Evolutionary conservation across 2,113 vertebrate species (phyloP), one percentile per base, ranked within the genome.

Genomic region (Nothocercus nigrocapillus): DNA sequence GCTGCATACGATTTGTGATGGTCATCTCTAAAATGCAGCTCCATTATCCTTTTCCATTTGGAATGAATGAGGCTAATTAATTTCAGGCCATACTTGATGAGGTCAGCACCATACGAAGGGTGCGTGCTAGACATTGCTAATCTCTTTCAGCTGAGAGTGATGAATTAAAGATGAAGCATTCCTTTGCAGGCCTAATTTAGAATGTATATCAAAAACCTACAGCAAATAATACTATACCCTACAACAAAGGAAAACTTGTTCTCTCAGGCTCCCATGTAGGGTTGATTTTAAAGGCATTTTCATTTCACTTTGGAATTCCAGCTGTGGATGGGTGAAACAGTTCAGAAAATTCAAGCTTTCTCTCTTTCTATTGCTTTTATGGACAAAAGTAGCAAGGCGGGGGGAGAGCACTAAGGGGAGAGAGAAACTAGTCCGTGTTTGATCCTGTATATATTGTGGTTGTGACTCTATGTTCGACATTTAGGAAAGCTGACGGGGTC

Each of bases 111-210:
- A 98, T 97, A 96, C 96, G 97, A 98, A 96, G 97, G 97, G 97
- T 98, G 97, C 96, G 97, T 98, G 97, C 98, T 97, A 98, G 98
- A 98, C 98, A 98, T 98, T 96, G 98, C 98, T 98, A 98, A 98
- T 98, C 98, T 98, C 98, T 98, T 98, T 98, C 98, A 98, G 98
- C 98, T 98, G 98, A 98, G 98, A 98, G 97, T 98, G 97, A 98
- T 98, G 98, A 98, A 98, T 98, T 98, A 98, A 98, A 98, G 98
- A 98, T 98, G 98, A 98, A 98, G 98, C 97, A 97, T 97, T 98
- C 97, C 97, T 98, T 98, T 98, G 97, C 98, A 98, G 97, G 96
- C 97, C 98, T 98, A 98, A 98, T 98, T 98, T 98, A 98, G 97
- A 98, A 98, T 98, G 97, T 98, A 98, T 98, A 98, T 98, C 97